phyloP scores from a whole-genome alignment of 2,888 invertebrate genomes.

The Callyntrura guangdongensis region DNA sequence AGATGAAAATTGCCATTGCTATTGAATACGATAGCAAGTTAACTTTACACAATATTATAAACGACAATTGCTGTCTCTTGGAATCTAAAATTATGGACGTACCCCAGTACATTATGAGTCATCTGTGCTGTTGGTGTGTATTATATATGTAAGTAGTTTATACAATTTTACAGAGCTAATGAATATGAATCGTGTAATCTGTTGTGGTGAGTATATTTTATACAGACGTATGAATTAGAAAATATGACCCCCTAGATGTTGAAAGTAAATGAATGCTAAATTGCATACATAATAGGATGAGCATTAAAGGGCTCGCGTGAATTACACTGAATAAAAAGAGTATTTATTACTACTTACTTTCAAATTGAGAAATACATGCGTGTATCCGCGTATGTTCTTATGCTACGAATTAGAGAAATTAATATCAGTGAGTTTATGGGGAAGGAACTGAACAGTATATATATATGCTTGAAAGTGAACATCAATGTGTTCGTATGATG shows the following conservation, averaged over 20 bases:
- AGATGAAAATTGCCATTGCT: neutral
- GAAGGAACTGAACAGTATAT: constrained; percentile 13
- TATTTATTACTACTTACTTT: constrained; percentile 64
- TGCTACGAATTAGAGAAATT: constrained; percentile 41
- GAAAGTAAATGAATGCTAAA: constrained; percentile 67
- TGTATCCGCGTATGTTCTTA: neutral
- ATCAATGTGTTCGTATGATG: neutral
- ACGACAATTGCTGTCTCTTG: neutral
- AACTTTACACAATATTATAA: constrained; percentile 2
- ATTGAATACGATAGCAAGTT: constrained; percentile 8
- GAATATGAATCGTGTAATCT: constrained; percentile 31
- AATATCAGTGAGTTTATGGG: neutral
- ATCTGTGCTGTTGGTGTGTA: neutral
- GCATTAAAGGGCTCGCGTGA: constrained; percentile 59
- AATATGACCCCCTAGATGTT: constrained; percentile 63
- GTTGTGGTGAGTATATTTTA: neutral
- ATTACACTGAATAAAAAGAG: constrained; percentile 59
- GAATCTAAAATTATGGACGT: neutral
- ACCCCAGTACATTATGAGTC: constrained; percentile 12
- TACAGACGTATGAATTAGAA: constrained; percentile 29
- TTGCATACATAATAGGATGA: constrained; percentile 71
- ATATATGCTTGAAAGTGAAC: neutral
- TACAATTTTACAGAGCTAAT: constrained; percentile 14
- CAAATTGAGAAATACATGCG: constrained; percentile 53
- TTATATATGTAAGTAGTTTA: neutral